Percentiles rank a stretch among this genome's conserved stretches.
Conservation (phyloP, 2,888 invertebrate genomes). For the Rhyacophila evoluta region DNA sequence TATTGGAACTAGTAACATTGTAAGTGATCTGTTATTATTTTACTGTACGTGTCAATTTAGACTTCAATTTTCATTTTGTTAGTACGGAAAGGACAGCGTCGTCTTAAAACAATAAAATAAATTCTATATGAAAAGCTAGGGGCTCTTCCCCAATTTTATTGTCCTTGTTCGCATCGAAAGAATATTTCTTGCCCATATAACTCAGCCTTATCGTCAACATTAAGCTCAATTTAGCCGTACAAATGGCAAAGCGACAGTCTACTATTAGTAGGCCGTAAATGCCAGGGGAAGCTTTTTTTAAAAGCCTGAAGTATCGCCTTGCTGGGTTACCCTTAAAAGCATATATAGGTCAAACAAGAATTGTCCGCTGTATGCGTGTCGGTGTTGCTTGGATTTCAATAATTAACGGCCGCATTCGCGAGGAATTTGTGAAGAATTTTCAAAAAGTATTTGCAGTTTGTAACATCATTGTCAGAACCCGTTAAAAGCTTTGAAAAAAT, state of each 20-base stretch:
- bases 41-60: too few relatives aligned
- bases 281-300: background rate
- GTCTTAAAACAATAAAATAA: background rate
- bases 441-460: too few relatives aligned
- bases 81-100: too few relatives aligned
- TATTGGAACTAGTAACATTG: too few relatives aligned
- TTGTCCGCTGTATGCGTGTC: too few relatives aligned
- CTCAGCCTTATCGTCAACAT: constrained; percentile 17
- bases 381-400: too few relatives aligned
- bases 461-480: too few relatives aligned
- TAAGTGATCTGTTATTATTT: too few relatives aligned
- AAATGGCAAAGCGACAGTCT: constrained; percentile 19
- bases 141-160: background rate
- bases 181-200: background rate
- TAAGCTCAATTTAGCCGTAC: constrained; percentile 17
- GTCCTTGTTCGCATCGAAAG: background rate
- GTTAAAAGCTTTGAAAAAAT: too few relatives aligned
- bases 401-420: too few relatives aligned
- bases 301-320: background rate
- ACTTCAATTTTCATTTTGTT: too few relatives aligned
- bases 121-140: background rate
- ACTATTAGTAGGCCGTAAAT: constrained; percentile 14
- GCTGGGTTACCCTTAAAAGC: background rate
- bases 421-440: too few relatives aligned
- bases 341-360: background rate